Evolutionary conservation across 1,140 invertebrate species (phyloP).

Genomic region (Asobara japonica): DNA sequence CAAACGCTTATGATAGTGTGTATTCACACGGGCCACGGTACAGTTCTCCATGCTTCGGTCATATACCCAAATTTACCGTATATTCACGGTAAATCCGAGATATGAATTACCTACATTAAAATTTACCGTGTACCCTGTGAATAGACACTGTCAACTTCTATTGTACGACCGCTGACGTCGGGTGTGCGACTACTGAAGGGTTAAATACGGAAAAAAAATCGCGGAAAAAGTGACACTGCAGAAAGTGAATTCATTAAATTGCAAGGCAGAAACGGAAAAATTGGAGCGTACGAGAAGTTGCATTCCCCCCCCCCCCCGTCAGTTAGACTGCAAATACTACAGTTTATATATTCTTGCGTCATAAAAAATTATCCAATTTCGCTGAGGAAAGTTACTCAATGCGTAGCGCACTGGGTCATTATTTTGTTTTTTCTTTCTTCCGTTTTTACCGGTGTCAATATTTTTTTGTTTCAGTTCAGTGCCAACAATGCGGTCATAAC

Average conservation of each 20-base stretch:
- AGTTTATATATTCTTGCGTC: not conserved
- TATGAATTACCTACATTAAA: too few relatives aligned
- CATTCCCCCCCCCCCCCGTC: not conserved
- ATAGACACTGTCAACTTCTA: too few relatives aligned
- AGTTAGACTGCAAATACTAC: not conserved
- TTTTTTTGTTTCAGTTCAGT: not conserved
- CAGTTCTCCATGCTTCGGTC: too few relatives aligned
- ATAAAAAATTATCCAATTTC: not conserved
- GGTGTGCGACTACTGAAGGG: too few relatives aligned
- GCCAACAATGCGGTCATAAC: not conserved
- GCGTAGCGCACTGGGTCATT: not conserved
- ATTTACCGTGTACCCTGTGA: too few relatives aligned
- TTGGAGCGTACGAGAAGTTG: not conserved
- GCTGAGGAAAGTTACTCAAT: not conserved
- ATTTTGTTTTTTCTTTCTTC: slow-evolving; percentile 8
- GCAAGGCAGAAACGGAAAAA: not conserved
- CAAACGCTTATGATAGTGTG: too few relatives aligned
- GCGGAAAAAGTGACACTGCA: not conserved
- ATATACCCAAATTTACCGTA: too few relatives aligned
- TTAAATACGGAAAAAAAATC: not conserved
- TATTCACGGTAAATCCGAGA: too few relatives aligned
- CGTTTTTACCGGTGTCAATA: not conserved
- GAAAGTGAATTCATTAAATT: not conserved
- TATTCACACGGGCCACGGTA: too few relatives aligned
- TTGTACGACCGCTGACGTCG: too few relatives aligned